Percentiles rank a stretch among this genome's conserved stretches.
phyloP scores from a whole-genome alignment of 2,113 vertebrate genomes.

The Rhynchopsitta pachyrhyncha region DNA sequence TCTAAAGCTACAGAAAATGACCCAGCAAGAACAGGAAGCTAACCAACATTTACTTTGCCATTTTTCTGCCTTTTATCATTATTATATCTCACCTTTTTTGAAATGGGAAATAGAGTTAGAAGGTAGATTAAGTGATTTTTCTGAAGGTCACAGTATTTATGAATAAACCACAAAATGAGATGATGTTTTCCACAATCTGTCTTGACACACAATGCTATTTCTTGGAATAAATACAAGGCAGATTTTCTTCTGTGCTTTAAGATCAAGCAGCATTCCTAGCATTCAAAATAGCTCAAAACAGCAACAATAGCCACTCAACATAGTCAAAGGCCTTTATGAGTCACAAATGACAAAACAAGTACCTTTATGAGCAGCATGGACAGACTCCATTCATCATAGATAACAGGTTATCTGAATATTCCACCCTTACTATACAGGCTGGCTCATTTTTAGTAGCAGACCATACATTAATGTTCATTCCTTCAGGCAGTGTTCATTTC shows the following conservation, averaged over 20 bases:
- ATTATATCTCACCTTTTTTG: background rate
- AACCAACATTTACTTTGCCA: background rate
- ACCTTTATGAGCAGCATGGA: background rate
- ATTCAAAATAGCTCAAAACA: background rate
- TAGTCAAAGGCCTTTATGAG: background rate
- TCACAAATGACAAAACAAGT: background rate
- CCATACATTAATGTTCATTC: background rate
- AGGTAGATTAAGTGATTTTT: conserved; percentile 17
- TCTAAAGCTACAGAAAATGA: background rate
- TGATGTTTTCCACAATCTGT: background rate
- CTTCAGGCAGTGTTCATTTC: background rate
- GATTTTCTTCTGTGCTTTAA: background rate
- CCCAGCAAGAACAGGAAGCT: background rate
- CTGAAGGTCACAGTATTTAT: conserved; percentile 35
- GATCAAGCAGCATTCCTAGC: background rate
- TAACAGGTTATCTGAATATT: conserved; percentile 5
- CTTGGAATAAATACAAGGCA: background rate
- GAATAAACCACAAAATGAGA: conserved; percentile 25
- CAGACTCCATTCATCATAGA: background rate
- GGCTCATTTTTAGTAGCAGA: background rate
- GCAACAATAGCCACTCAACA: background rate
- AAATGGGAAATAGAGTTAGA: background rate
- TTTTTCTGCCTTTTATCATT: background rate
- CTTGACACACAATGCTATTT: background rate
- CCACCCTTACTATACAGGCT: background rate